phyloP scores from a whole-genome alignment of 2,888 invertebrate genomes.

The Megastigmus dorsalis region DNA sequence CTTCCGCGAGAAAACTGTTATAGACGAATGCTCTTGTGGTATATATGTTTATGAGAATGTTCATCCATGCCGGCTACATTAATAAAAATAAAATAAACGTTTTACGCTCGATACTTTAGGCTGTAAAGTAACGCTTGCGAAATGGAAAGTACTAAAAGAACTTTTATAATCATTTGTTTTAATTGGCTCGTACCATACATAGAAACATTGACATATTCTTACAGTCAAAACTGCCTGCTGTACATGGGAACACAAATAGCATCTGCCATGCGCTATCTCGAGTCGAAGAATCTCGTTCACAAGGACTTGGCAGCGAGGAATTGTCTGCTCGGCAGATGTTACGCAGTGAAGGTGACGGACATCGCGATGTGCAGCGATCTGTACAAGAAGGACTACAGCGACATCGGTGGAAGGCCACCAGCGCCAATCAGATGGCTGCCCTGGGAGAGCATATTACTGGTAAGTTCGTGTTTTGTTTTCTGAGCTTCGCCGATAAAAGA shows the following conservation, averaged over 20 bases:
- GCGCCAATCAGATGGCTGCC: conserved; percentile 81
- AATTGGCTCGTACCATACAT: no score
- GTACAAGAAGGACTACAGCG: conserved; percentile 80
- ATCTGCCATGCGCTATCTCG: conserved; percentile 87
- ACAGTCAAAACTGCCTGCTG: conserved; percentile 82
- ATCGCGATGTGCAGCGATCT: conserved; percentile 80
- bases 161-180: no score
- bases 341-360: conserved; percentile 79
- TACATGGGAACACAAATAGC: conserved; percentile 86
- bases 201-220: conserved; percentile 49
- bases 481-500: background rate
- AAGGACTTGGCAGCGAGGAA: conserved; percentile 86
- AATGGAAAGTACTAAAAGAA: no score
- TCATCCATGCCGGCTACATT: no score
- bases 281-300: conserved; percentile 86
- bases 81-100: no score
- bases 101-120: no score
- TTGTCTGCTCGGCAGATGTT: conserved; percentile 79
- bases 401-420: conserved; percentile 79
- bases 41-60: no score
- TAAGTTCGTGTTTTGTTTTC: conserved; percentile 65
- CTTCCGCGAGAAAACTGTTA: no score
- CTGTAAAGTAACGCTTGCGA: no score
- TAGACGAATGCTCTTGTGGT: no score
- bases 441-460: conserved; percentile 81